These are phyloP conservation scores for Nomada ruficornis DNA, from an alignment of 2,888 invertebrate species.

Conservation along the genomic window DNA sequence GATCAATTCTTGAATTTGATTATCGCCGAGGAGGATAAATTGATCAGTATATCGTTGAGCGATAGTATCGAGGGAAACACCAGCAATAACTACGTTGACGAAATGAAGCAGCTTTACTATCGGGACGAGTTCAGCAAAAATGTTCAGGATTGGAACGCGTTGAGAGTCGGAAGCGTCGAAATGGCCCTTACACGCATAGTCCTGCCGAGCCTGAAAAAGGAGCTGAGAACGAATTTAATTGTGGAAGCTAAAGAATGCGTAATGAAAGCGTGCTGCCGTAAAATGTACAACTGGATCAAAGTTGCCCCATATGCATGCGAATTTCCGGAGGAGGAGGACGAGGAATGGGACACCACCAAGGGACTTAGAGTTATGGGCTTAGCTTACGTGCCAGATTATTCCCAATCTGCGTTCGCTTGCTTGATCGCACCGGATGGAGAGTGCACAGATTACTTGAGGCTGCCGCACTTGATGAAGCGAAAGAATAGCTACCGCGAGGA, in stretches of 20 bases:
- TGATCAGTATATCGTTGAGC: conserved; percentile 89
- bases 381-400: conserved; percentile 93
- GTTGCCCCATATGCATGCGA: conserved; percentile 92
- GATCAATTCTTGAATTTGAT: conserved; percentile 95
- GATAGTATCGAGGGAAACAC: conserved; percentile 93
- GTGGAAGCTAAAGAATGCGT: conserved; percentile 95
- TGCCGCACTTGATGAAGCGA: conserved; percentile 94
- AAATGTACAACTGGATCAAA: conserved; percentile 96
- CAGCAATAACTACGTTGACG: conserved; percentile 92
- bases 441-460: conserved; percentile 94
- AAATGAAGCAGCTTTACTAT: conserved; percentile 94
- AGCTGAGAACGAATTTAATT: conserved; percentile 91
- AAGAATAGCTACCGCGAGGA: conserved; percentile 90
- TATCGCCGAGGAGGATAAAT: conserved; percentile 93
- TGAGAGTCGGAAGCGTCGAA: conserved; percentile 94
- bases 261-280: conserved; percentile 93
- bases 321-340: conserved; percentile 93
- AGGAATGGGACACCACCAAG: conserved; percentile 94
- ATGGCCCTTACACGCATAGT: conserved; percentile 94
- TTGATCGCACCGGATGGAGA: conserved; percentile 95
- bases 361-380: conserved; percentile 95
- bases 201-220: conserved; percentile 94
- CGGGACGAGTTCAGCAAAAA: conserved; percentile 97
- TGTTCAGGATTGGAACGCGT: conserved; percentile 97
- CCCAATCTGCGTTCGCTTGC: conserved; percentile 94